Percentiles rank a stretch among this genome's conserved stretches.
Conservation (phyloP, 2,113 vertebrate species). For the Takifugu bimaculatus region DNA sequence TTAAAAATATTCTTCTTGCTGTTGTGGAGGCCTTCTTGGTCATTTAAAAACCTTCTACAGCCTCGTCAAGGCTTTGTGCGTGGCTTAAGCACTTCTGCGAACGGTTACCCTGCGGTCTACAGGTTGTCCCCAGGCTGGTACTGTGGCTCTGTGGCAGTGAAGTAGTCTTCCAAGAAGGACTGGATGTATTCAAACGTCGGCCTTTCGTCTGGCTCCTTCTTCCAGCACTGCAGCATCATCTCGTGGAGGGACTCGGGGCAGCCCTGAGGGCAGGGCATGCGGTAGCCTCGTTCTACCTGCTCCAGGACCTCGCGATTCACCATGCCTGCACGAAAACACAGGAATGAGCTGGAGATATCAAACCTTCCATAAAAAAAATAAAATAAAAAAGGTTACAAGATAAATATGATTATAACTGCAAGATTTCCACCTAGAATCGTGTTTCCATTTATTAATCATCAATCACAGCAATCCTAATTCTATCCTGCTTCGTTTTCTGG, state of each 20-base stretch:
- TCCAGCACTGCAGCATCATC: slow-evolving; percentile 95
- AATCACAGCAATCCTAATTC: background rate
- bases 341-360: too few relatives aligned
- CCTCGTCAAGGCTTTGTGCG: slow-evolving; percentile 12
- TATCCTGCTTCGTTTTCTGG: background rate
- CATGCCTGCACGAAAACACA: slow-evolving; percentile 79
- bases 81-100: background rate
- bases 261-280: slow-evolving; percentile 94
- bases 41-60: slow-evolving; percentile 17
- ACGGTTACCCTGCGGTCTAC: slow-evolving; percentile 37
- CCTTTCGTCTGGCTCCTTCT: slow-evolving; percentile 94
- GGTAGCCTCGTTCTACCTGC: slow-evolving; percentile 92
- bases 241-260: slow-evolving; percentile 97
- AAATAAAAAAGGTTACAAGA: too few relatives aligned
- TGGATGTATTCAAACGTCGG: slow-evolving; percentile 98
- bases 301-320: slow-evolving; percentile 96
- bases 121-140: slow-evolving; percentile 81
- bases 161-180: slow-evolving; percentile 97
- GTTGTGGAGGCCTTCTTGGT: slow-evolving; percentile 21
- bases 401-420: background rate
- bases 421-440: background rate
- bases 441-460: background rate
- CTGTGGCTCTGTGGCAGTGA: slow-evolving; percentile 77
- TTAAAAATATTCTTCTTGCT: slow-evolving; percentile 12
- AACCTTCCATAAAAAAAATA: background rate